Evolutionary conservation across 2,888 invertebrate species (phyloP).

Genomic region (Amiota minor): DNA sequence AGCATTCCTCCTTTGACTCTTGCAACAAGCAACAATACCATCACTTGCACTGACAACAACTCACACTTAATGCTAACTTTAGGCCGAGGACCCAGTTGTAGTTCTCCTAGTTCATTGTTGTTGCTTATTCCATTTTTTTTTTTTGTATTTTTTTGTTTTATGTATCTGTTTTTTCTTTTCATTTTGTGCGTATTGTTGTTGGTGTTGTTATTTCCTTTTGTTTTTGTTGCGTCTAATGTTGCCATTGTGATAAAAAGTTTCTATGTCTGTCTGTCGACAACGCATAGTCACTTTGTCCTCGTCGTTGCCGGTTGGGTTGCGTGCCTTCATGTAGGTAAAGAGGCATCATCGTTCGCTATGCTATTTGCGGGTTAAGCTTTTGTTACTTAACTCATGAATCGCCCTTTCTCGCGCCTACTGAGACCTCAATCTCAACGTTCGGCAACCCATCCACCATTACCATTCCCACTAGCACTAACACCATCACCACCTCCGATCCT

Average conservation of each 20-base stretch:
- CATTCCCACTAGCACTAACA: slow-evolving; percentile 29
- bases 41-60: neutral
- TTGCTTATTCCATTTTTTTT: neutral
- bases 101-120: slow-evolving; percentile 9
- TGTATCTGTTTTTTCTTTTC: slow-evolving; percentile 57
- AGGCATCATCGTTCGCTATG: neutral
- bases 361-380: slow-evolving; percentile 14
- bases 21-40: neutral
- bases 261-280: too few relatives aligned
- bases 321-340: slow-evolving; percentile 43
- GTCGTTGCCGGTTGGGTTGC: slow-evolving; percentile 57
- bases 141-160: slow-evolving; percentile 45
- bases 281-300: neutral
- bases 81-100: neutral
- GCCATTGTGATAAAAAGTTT: neutral
- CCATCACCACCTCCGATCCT: slow-evolving; percentile 53
- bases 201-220: slow-evolving; percentile 63
- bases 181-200: slow-evolving; percentile 39
- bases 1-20: slow-evolving; percentile 6
- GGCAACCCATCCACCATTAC: neutral
- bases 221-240: slow-evolving; percentile 37
- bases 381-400: slow-evolving; percentile 19
- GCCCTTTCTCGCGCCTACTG: neutral
- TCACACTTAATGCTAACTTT: neutral
- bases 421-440: neutral